Percentiles rank a stretch among this genome's conserved stretches.
These are phyloP conservation scores for Acanthaster planci DNA, from an alignment of 35 echinoderm and acorn worm species.

Conservation along the genomic window DNA sequence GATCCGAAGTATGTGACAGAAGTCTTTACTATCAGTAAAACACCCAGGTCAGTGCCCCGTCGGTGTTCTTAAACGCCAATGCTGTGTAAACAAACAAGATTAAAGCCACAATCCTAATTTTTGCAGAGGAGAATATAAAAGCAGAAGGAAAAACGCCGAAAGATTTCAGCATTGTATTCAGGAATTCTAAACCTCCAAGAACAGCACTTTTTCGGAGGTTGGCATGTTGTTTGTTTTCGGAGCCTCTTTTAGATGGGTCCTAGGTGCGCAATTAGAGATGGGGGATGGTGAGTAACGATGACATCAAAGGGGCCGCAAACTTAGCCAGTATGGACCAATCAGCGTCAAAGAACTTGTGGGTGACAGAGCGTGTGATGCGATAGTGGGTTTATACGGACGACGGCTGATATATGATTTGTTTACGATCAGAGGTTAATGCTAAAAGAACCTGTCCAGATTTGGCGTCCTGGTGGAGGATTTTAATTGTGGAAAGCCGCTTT, in stretches of 20 bases:
- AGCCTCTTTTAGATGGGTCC: conserved; percentile 11
- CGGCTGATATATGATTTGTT: neutral
- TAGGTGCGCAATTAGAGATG: conserved; percentile 20
- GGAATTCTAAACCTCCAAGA: neutral
- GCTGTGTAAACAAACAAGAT: conserved; percentile 25
- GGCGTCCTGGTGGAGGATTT: no score
- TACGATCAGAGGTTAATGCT: no score
- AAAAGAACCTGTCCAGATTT: no score
- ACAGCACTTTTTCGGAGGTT: conserved; percentile 3
- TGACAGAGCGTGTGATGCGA: conserved; percentile 28
- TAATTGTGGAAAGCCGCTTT: no score
- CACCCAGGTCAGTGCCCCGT: conserved; percentile 7
- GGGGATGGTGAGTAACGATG: neutral
- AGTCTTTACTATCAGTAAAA: neutral
- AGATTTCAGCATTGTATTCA: neutral
- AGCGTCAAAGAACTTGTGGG: conserved; percentile 28
- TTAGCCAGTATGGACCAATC: conserved; percentile 24
- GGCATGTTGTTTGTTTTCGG: conserved; percentile 20
- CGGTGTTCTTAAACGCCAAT: neutral
- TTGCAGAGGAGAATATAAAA: neutral
- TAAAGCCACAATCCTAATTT: conserved; percentile 13
- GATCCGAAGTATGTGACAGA: neutral
- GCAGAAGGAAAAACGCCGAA: neutral
- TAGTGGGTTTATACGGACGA: neutral
- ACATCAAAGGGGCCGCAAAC: conserved; percentile 25